Conservation (phyloP, 2,888 invertebrate species). For the Myopa tessellatipennis region DNA sequence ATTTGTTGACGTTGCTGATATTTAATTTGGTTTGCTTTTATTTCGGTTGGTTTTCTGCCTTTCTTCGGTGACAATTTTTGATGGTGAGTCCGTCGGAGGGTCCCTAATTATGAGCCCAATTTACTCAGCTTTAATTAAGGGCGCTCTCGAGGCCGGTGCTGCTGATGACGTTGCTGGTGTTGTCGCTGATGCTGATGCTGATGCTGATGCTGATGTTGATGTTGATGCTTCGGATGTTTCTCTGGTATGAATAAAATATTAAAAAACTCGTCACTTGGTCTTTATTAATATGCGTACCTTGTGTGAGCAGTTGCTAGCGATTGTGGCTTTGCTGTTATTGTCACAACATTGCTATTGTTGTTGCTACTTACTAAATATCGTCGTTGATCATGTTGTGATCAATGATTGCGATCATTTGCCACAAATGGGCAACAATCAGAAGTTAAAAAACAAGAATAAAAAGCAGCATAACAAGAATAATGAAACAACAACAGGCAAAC, state of each 20-base stretch:
- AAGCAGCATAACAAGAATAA: slow-evolving; percentile 48
- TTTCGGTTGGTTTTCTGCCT: slow-evolving; percentile 56
- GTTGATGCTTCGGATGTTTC: not conserved
- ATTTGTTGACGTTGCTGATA: not conserved
- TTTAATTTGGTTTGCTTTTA: slow-evolving; percentile 39
- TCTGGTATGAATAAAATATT: not conserved
- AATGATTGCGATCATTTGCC: slow-evolving; percentile 43
- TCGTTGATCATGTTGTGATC: slow-evolving; percentile 23
- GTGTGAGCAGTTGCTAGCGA: slow-evolving; percentile 43
- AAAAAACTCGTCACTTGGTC: slow-evolving; percentile 46
- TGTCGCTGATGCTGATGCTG: not conserved
- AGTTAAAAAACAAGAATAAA: slow-evolving; percentile 21
- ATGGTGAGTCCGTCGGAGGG: not conserved
- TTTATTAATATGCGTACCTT: slow-evolving; percentile 61
- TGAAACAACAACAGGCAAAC: slow-evolving; percentile 44
- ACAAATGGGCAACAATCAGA: slow-evolving; percentile 34
- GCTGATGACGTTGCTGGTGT: too few species aligned
- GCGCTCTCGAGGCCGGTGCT: slow-evolving; percentile 1
- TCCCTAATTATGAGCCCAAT: slow-evolving; percentile 59
- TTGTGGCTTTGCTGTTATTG: not conserved
- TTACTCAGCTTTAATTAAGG: slow-evolving; percentile 65
- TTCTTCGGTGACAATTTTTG: not conserved
- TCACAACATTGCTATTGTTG: not conserved
- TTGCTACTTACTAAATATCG: slow-evolving; percentile 15
- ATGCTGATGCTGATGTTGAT: not conserved